Evolutionary conservation across 2,888 invertebrate genomes (phyloP).

Genomic region (Epicampocera succincta): DNA sequence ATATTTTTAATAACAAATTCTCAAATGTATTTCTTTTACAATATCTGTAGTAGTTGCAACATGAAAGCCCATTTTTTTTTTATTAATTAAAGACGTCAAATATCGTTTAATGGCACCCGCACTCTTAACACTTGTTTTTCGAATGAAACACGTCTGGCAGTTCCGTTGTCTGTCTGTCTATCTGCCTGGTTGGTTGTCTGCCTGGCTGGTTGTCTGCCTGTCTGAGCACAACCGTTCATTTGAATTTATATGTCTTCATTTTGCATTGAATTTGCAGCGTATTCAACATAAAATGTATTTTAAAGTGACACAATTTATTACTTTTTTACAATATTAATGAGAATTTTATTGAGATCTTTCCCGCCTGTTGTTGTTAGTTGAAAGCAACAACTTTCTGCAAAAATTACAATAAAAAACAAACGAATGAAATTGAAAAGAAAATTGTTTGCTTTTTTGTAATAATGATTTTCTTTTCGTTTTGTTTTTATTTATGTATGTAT

Average conservation of each 20-base stretch:
- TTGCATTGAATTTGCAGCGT: constrained; percentile 40
- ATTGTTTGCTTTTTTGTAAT: too few relatives aligned
- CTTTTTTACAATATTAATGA: constrained; percentile 54
- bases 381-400: too few relatives aligned
- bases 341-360: constrained; percentile 3
- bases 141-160: constrained; percentile 25
- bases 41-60: too few relatives aligned
- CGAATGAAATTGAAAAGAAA: too few relatives aligned
- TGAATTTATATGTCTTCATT: constrained; percentile 46
- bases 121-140: constrained; percentile 16
- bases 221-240: not conserved
- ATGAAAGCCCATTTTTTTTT: not conserved
- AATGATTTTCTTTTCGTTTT: too few relatives aligned
- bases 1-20: too few relatives aligned
- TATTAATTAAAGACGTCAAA: constrained; percentile 7
- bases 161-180: not conserved
- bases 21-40: too few relatives aligned
- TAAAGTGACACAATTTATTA: constrained; percentile 60
- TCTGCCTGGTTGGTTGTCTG: too few relatives aligned
- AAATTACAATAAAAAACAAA: too few relatives aligned
- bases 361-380: not conserved
- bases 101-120: constrained; percentile 23
- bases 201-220: constrained; percentile 16
- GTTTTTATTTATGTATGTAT: too few relatives aligned
- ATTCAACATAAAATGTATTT: constrained; percentile 55